A percentile compares a stretch with the other conserved stretches of the same genome.
phyloP scores from a whole-genome alignment of 2,113 vertebrate genomes.

The Vireo altiloquus region DNA sequence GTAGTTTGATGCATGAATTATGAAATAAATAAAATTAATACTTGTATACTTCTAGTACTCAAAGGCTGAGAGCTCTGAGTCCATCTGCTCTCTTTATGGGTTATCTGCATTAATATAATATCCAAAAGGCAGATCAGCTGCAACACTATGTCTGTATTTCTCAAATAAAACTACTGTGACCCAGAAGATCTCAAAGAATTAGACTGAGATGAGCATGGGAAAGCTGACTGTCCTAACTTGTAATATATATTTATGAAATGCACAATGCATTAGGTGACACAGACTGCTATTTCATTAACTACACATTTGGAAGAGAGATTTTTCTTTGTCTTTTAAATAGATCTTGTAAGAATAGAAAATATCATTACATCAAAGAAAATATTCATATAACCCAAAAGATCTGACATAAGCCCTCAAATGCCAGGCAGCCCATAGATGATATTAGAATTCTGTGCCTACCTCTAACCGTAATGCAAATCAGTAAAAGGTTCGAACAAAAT shows the following conservation, averaged over 20 bases:
- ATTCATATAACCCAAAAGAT: conserved; percentile 44
- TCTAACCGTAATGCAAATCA: conserved; percentile 23
- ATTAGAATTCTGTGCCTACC: conserved; percentile 17
- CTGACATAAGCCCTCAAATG: conserved; percentile 41
- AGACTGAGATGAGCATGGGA: background rate
- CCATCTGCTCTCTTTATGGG: background rate
- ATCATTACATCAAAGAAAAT: conserved; percentile 47
- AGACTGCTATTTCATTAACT: conserved; percentile 32
- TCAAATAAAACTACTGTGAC: background rate
- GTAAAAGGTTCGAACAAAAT: conserved; percentile 21
- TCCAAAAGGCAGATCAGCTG: background rate
- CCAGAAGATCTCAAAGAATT: conserved; percentile 6
- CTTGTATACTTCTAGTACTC: background rate
- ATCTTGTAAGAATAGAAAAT: conserved; percentile 21
- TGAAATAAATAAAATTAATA: background rate
- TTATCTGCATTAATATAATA: background rate
- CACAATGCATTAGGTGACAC: background rate
- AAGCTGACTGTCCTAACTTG: background rate
- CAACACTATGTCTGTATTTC: background rate
- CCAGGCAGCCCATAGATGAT: background rate
- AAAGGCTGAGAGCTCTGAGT: background rate
- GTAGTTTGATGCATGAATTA: background rate
- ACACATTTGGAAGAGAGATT: background rate
- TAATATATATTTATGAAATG: conserved; percentile 52
- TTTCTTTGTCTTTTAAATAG: conserved; percentile 51